Evolutionary conservation across 1,140 invertebrate species (phyloP), one percentile per base, ranked within the genome.

Genomic region (Wiebesia pumilae): DNA sequence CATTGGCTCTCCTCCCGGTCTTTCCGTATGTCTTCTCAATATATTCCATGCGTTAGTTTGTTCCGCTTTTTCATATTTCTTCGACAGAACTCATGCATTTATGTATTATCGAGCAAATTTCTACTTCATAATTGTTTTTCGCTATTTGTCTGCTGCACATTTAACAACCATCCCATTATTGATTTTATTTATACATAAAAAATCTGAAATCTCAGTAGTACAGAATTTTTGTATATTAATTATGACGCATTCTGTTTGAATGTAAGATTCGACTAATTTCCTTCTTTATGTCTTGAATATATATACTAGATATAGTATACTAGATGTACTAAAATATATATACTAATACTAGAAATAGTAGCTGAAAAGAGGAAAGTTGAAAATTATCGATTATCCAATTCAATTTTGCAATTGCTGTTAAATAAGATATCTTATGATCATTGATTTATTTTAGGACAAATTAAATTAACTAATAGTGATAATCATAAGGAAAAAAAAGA

Each of bases 31-130:
- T 90, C 87, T 87, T 89, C 87, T 89, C 87, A 89, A 90, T 90
- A 92, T 93, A 92, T 92, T 90, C 62, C 67, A 30, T 43, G 27
- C 62, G 58, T 19, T 47, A 38, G 54, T 30, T 82, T 77, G 85
- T 87, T 88, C 89, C 88, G 90, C 90, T 90, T 90, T 91, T 87
- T 80, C 80, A 88, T 88, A 81, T 79, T 89, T 89, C 83, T 90
- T 89, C 89, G 83, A 83, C 86, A 88, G 89, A 90, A 90, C 90
- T 93, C 92, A 93, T 93, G 92, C 92, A 93, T 93, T 93, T 93
- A 93, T 93, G 92, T 91, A 93, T 93, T 93, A 92, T 69, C 12
- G 19, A 38, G 47, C 30, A n/a, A 30, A 89, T 88, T 89, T 90
- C 89, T 85, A 88, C 89, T 88, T 40, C 35, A 51, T 30, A 78